phyloP scores from a whole-genome alignment of 2,113 vertebrate genomes.

The Ondatra zibethicus region DNA sequence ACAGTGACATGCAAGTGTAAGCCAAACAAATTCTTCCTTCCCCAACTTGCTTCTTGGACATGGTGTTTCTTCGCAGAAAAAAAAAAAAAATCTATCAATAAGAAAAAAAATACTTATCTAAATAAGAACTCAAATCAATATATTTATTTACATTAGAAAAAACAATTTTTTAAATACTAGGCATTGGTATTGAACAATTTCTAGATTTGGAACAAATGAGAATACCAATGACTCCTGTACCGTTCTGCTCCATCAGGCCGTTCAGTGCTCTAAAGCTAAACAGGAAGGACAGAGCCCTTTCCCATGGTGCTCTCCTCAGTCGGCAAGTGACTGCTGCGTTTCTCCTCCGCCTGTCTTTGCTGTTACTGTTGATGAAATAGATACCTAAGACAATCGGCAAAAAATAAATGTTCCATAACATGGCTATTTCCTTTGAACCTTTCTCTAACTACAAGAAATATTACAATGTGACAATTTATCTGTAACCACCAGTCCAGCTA shows the following conservation, averaged over 20 bases:
- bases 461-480: background rate
- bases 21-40: background rate
- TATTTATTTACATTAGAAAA: background rate
- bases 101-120: background rate
- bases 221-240: background rate
- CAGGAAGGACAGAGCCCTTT: background rate
- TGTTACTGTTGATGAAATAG: background rate
- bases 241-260: background rate
- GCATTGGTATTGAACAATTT: background rate
- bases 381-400: background rate
- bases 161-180: background rate
- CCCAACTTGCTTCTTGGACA: background rate
- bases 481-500: background rate
- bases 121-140: background rate
- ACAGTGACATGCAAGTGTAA: background rate
- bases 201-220: background rate
- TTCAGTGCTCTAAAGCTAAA: background rate
- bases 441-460: background rate
- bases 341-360: background rate
- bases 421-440: background rate
- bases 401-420: background rate
- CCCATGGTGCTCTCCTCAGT: background rate
- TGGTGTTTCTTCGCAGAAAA: rapidly evolving
- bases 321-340: background rate
- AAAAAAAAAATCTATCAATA: background rate